Evolutionary conservation across 2,113 vertebrate genomes (phyloP).

Genomic region (Xenopus borealis): DNA sequence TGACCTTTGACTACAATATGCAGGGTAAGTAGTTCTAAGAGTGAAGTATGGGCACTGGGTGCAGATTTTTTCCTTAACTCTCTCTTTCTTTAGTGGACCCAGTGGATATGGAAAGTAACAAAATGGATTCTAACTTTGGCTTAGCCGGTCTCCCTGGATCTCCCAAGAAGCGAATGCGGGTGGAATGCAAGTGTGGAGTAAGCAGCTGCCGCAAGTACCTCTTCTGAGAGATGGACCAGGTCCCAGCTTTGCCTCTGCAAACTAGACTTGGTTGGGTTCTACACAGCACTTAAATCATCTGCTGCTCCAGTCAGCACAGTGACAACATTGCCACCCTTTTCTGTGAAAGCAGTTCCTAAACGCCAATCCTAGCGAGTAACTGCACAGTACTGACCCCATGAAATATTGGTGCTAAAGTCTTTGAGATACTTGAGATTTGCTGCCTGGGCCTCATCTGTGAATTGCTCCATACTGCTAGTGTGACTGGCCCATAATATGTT

Average conservation of each 20-base stretch:
- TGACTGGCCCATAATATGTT: too few species aligned
- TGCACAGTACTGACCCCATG: neutral
- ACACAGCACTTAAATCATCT: neutral
- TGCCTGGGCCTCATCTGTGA: neutral
- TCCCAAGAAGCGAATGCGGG: slow-evolving; percentile 76
- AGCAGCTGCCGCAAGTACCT: slow-evolving; percentile 81
- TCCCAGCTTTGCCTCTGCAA: too few species aligned
- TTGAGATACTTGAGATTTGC: neutral
- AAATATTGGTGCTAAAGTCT: slow-evolving; percentile 25
- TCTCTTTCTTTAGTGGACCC: slow-evolving; percentile 71
- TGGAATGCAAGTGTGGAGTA: slow-evolving; percentile 84
- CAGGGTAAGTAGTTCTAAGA: slow-evolving; percentile 66
- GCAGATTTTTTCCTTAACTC: too few species aligned
- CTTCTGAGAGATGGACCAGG: slow-evolving; percentile 62
- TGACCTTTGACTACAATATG: slow-evolving; percentile 96
- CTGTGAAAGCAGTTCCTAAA: neutral
- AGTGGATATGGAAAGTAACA: slow-evolving; percentile 81
- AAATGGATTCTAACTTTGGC: slow-evolving; percentile 85
- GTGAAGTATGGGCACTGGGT: neutral
- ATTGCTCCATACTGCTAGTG: too few species aligned
- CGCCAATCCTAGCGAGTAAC: neutral
- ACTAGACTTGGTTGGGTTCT: neutral
- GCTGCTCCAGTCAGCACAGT: neutral
- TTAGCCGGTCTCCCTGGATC: slow-evolving; percentile 70
- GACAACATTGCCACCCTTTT: neutral